phyloP scores from a whole-genome alignment of 2,888 invertebrate genomes.

The Crepidodera aurea region DNA sequence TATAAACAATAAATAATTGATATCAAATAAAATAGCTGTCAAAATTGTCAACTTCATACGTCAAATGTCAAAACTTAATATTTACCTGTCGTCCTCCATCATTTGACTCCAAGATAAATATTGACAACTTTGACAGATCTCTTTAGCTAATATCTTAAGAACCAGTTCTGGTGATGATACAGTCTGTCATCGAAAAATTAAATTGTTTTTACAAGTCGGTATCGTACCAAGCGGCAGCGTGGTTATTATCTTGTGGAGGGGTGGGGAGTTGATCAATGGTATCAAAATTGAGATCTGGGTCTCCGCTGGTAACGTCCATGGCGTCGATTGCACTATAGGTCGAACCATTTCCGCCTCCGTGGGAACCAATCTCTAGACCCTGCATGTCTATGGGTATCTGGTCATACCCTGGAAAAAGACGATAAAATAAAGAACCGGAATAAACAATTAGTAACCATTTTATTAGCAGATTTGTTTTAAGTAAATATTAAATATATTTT shows the following conservation, averaged over 20 bases:
- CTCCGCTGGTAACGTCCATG: conserved; percentile 84
- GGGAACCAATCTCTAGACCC: conserved; percentile 85
- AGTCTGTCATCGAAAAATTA: not conserved
- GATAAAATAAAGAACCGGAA: not conserved
- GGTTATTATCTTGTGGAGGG: conserved; percentile 89
- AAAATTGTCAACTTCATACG: no score
- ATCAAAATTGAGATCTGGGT: conserved; percentile 82
- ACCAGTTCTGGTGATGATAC: not conserved
- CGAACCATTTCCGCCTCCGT: conserved; percentile 72
- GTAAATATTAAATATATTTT: no score
- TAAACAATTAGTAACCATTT: no score
- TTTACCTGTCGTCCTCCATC: no score
- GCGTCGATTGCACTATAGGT: conserved; percentile 84
- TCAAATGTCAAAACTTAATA: no score
- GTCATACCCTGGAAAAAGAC: conserved; percentile 88
- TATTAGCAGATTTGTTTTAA: no score
- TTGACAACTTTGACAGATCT: no score
- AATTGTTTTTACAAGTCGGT: conserved; percentile 79
- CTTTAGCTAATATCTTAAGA: not conserved
- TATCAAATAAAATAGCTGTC: no score
- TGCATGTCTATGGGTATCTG: conserved; percentile 98
- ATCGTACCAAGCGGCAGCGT: conserved; percentile 97
- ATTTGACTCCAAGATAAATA: no score
- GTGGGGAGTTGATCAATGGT: conserved; percentile 77
- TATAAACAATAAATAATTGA: no score